Evolutionary conservation across 2,888 invertebrate genomes (phyloP), one percentile per base, ranked within the genome.

Genomic region (Anaspis maculata): DNA sequence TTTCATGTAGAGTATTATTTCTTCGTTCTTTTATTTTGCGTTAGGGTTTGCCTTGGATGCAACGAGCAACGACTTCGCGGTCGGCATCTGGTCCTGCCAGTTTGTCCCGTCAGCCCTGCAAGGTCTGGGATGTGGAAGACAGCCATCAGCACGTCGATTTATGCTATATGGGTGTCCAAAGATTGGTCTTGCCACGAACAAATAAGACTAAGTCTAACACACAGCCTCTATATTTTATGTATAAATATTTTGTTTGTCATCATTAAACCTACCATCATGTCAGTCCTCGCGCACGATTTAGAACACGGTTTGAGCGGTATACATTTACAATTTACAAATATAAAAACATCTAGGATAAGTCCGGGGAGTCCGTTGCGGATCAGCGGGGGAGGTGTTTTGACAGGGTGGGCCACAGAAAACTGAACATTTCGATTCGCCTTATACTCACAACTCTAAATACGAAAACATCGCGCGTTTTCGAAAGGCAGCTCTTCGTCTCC

Each of bases 161-260:
- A 42, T 39, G 41, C 34, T 37, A 31, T 39, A 35, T 39, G 42
- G 54, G 48, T 51, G 51, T 57, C 51, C 53, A 51, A 45, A 51
- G 41, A 52, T 62, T 61, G 60, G 59, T 61, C 59, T 58, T 56
- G 55, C 57, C 58, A 61, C 59, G 50, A 57, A 56, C 57, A 59
- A 55, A 50, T 54, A 37, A 45, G 50, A 55, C 58, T 59, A 59
- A 53, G 54, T 57, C 64, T 64, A 64, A 63, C 63, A 64, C 64
- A 64, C 64, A 64, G 64, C 64, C 64, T 61, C 62, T 64, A 64
- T 62, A 58, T 32, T 51, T 19, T 56, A 59, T 57, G 49, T 61
- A 57, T 58, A 58, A 57, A 60, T 62, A 59, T 58, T 42, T 36
- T 40, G 25, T 42, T 45, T 37, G 34, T 45, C 36, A 34, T 40